Conservation (phyloP, 2,797 vertebrate species). For the Harpagifer antarcticus region DNA sequence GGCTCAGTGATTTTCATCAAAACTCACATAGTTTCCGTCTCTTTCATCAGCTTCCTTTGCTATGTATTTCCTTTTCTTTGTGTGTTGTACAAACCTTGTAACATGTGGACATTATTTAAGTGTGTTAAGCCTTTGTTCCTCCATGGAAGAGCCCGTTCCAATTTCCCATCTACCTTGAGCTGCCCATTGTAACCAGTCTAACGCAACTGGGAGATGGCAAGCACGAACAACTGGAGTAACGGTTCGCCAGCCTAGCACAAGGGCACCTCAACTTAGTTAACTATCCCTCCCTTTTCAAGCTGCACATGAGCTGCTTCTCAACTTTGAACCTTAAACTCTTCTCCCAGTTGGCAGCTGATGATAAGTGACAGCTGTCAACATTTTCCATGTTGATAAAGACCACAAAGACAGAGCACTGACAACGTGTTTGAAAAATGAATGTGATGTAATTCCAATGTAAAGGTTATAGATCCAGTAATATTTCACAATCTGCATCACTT, state of each 20-base stretch:
- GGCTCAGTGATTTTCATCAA: slow-evolving; percentile 32
- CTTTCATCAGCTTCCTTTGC: neutral
- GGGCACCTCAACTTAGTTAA: slow-evolving; percentile 1
- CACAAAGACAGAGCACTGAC: neutral
- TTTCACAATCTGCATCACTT: too few species aligned
- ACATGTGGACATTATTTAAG: slow-evolving; percentile 5
- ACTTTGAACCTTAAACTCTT: slow-evolving; percentile 7
- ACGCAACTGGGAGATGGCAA: neutral
- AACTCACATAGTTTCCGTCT: neutral
- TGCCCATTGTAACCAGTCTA: neutral
- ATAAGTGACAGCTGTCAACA: slow-evolving; percentile 31
- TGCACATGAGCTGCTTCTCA: slow-evolving; percentile 1
- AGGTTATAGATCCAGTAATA: too few species aligned
- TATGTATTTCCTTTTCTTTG: neutral
- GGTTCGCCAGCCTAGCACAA: slow-evolving; percentile 15
- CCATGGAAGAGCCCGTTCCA: neutral
- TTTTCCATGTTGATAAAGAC: slow-evolving; percentile 9
- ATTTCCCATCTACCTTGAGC: neutral
- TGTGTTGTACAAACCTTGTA: slow-evolving; percentile 6
- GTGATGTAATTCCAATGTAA: neutral
- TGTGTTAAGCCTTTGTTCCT: slow-evolving; percentile 5
- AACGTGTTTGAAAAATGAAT: slow-evolving; percentile 13
- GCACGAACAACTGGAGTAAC: slow-evolving; percentile 9
- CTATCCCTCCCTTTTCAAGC: neutral
- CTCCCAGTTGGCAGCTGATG: slow-evolving; percentile 8